A percentile compares a stretch with the other conserved stretches of the same genome.
These are phyloP conservation scores for Orcinus orca DNA, from an alignment of 2,113 vertebrate genomes.

Conservation along the genomic window DNA sequence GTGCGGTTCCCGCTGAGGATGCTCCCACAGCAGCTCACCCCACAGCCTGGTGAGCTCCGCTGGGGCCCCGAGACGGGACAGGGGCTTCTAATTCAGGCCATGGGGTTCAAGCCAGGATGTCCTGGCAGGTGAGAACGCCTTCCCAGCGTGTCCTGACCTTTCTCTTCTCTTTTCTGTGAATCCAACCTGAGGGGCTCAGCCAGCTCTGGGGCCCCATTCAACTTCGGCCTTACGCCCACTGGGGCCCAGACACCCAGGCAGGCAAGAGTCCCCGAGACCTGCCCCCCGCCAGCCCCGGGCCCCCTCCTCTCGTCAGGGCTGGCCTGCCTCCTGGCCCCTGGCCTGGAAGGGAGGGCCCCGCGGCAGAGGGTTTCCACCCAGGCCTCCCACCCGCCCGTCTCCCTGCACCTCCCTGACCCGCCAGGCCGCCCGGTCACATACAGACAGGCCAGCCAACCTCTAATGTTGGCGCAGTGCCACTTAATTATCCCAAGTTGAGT, in stretches of 20 bases:
- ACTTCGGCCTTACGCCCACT: not conserved
- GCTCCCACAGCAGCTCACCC: accelerated
- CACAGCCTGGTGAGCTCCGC: accelerated
- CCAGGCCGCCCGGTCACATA: accelerated
- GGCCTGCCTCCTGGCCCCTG: too few species aligned
- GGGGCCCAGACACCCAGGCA: accelerated
- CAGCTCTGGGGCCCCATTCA: accelerated
- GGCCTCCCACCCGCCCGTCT: not conserved
- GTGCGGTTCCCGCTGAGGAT: accelerated
- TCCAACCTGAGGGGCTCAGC: not conserved
- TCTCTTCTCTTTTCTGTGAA: not conserved
- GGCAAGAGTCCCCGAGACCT: not conserved
- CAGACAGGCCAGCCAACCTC: too few species aligned
- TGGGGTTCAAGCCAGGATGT: accelerated
- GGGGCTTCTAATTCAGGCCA: not conserved
- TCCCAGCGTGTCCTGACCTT: accelerated
- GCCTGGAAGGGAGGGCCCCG: too few species aligned
- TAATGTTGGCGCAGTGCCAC: accelerated
- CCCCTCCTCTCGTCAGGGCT: accelerated
- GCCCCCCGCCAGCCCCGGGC: not conserved
- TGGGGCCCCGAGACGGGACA: accelerated
- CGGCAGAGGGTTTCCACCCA: too few species aligned
- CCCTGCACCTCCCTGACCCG: not conserved
- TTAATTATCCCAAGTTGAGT: not conserved
- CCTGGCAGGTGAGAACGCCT: not conserved